A percentile compares a stretch with the other conserved stretches of the same genome.
Conservation (phyloP, 2,113 vertebrate genomes). For the Rhabdomys dilectus region DNA sequence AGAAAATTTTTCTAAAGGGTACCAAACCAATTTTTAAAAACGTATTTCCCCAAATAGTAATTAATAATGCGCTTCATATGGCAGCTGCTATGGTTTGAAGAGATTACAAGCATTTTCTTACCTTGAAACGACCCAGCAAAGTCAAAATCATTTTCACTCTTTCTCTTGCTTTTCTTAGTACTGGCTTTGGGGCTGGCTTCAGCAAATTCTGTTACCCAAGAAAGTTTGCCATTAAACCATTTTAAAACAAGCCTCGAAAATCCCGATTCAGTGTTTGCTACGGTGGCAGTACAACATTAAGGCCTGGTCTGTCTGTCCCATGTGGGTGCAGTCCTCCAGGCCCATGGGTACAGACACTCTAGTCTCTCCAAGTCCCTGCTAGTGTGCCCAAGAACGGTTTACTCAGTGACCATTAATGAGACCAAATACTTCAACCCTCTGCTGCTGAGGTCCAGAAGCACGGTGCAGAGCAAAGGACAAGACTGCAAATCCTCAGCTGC, state of each 20-base stretch:
- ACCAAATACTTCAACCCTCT: neutral
- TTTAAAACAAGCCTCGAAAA: constrained; percentile 18
- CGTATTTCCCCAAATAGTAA: neutral
- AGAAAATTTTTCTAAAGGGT: neutral
- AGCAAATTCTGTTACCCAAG: constrained; percentile 68
- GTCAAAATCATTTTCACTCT: constrained; percentile 82
- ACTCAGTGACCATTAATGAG: neutral
- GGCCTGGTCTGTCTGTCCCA: neutral
- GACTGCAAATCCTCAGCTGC: neutral
- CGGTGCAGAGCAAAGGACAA: neutral
- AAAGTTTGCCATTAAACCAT: constrained; percentile 4
- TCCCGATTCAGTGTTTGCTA: neutral
- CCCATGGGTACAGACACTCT: neutral
- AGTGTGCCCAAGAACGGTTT: neutral
- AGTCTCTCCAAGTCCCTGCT: neutral
- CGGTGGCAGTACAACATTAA: neutral
- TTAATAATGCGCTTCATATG: neutral
- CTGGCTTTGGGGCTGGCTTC: constrained; percentile 55
- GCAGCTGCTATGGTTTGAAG: neutral
- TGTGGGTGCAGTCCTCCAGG: neutral
- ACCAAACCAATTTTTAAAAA: neutral
- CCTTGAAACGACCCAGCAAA: constrained; percentile 85
- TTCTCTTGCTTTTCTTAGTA: constrained; percentile 89
- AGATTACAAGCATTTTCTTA: constrained; percentile 71
- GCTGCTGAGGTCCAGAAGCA: neutral